Conservation (phyloP, 1,140 invertebrate genomes). For the Lepidurus couesii region DNA sequence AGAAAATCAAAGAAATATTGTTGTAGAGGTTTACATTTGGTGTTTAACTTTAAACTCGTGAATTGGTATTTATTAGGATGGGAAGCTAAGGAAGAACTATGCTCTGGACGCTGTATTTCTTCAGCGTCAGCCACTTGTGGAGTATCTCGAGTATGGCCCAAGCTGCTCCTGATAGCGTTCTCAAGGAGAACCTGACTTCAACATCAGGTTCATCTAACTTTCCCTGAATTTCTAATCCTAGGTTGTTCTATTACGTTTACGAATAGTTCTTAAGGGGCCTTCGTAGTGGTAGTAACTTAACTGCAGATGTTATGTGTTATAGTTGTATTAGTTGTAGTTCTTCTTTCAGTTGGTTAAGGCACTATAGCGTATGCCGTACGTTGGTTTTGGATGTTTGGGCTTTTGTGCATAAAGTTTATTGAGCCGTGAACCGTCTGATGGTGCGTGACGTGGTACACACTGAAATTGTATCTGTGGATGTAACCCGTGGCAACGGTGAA, state of each 20-base stretch:
- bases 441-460: neutral
- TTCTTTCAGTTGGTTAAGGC: neutral
- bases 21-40: no score
- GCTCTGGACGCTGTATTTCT: neutral
- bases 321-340: no score
- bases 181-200: neutral
- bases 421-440: neutral
- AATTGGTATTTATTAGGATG: neutral
- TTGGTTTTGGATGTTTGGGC: neutral
- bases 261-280: no score
- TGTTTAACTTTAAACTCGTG: neutral
- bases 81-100: slow-evolving; percentile 4
- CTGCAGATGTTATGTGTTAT: no score
- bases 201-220: neutral
- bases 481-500: neutral
- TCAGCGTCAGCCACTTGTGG: slow-evolving; percentile 16
- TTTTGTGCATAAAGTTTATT: neutral
- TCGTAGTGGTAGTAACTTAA: no score
- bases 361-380: neutral
- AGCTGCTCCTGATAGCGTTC: neutral
- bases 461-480: slow-evolving; percentile 13
- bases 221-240: no score
- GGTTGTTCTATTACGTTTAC: no score
- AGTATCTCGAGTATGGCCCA: neutral
- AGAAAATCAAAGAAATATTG: no score